A percentile compares a stretch with the other conserved stretches of the same genome.
Conservation (phyloP, 2,797 vertebrate genomes). For the Pseudochirops cupreus region DNA sequence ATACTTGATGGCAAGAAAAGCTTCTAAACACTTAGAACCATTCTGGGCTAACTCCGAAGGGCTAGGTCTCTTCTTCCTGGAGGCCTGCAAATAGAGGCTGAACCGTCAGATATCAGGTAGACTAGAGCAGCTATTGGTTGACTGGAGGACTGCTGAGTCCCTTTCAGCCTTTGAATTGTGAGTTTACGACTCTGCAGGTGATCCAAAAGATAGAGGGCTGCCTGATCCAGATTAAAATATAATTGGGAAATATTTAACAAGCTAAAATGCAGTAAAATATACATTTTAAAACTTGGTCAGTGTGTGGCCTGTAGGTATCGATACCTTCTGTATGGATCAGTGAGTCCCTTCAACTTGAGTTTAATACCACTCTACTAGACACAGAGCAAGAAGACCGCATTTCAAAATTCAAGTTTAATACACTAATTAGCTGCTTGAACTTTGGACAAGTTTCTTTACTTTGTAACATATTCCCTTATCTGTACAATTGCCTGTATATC, state of each 20-base stretch:
- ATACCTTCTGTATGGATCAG: not conserved
- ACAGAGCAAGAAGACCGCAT: not conserved
- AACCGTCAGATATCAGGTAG: not conserved
- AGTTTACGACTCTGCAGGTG: not conserved
- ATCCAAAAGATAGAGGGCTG: not conserved
- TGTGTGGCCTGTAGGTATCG: not conserved
- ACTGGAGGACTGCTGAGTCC: not conserved
- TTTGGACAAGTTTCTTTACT: not conserved
- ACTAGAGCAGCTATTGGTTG: not conserved
- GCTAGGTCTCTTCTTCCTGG: not conserved
- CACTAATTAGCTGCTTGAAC: not conserved
- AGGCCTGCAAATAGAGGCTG: not conserved
- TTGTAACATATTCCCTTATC: not conserved
- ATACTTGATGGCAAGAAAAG: not conserved
- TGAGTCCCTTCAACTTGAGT: not conserved
- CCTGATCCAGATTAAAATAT: not conserved
- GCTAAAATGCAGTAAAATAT: not conserved
- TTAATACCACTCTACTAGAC: not conserved
- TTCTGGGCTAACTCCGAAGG: not conserved
- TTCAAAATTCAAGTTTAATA: not conserved
- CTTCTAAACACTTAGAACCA: not conserved
- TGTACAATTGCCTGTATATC: not conserved
- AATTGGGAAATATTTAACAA: not conserved
- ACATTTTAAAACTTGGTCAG: not conserved
- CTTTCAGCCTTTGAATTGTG: not conserved